These are phyloP conservation scores for Notodonta dromedarius DNA, from an alignment of 2,888 invertebrate species.

Conservation along the genomic window DNA sequence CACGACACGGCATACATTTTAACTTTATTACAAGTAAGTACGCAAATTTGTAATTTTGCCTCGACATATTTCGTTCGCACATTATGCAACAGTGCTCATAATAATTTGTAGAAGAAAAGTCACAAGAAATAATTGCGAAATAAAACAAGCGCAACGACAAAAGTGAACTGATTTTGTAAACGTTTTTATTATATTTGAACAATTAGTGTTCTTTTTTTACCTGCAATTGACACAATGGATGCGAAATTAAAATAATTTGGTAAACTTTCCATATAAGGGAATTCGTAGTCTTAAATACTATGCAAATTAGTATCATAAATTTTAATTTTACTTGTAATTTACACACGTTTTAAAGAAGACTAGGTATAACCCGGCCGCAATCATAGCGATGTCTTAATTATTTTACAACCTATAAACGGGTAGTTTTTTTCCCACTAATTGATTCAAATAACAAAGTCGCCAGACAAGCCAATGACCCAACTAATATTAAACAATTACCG, in stretches of 20 bases:
- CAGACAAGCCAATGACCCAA: too few relatives aligned
- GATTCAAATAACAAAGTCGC: too few relatives aligned
- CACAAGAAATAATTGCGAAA: conserved; percentile 18
- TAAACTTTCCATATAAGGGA: background rate
- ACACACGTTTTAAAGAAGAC: too few relatives aligned
- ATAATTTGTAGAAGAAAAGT: conserved; percentile 11
- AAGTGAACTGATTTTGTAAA: conserved; percentile 10
- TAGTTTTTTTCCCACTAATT: too few relatives aligned
- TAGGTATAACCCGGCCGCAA: too few relatives aligned
- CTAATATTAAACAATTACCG: too few relatives aligned
- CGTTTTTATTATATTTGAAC: conserved; percentile 6
- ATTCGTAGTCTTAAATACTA: too few relatives aligned
- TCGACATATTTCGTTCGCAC: conserved; percentile 7
- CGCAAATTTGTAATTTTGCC: conserved; percentile 15
- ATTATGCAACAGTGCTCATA: conserved; percentile 16
- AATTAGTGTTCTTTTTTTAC: background rate
- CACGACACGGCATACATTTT: conserved; percentile 7
- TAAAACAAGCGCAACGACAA: conserved; percentile 7
- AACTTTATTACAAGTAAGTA: conserved; percentile 11
- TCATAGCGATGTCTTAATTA: too few relatives aligned
- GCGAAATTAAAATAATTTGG: background rate
- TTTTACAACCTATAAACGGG: too few relatives aligned
- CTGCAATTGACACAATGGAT: background rate
- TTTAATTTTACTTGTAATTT: too few relatives aligned
- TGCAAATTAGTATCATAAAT: too few relatives aligned